These are phyloP conservation scores for Sigmodon hispidus DNA, from an alignment of 2,113 vertebrate species.

Conservation along the genomic window DNA sequence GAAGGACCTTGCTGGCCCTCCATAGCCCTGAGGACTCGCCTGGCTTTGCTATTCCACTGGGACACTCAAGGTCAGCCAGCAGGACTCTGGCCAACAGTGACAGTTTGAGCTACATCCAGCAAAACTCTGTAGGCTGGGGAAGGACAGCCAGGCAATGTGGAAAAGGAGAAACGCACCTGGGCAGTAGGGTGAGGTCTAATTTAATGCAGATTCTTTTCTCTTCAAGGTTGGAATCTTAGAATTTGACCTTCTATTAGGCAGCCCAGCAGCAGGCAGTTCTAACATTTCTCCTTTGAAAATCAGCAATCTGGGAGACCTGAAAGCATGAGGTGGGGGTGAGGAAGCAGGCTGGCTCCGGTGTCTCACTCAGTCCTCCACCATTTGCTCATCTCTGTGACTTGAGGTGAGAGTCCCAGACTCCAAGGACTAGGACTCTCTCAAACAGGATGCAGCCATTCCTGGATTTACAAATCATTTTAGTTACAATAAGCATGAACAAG, in stretches of 20 bases:
- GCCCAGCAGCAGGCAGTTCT: not conserved
- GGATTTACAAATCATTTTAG: not conserved
- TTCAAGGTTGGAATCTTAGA: not conserved
- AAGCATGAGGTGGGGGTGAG: not conserved
- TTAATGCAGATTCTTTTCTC: not conserved
- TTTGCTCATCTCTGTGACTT: not conserved
- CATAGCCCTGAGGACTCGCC: not conserved
- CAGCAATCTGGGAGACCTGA: not conserved
- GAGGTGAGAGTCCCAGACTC: not conserved
- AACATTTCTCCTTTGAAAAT: not conserved
- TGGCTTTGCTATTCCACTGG: not conserved
- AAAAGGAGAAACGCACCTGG: not conserved
- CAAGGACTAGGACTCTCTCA: not conserved
- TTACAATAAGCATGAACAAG: not conserved
- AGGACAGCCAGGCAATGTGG: not conserved
- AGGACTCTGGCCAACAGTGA: slow-evolving; percentile 24
- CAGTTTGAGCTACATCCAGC: not conserved
- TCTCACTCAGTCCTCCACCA: not conserved
- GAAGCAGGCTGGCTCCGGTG: not conserved
- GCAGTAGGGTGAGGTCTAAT: not conserved
- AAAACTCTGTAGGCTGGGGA: not conserved
- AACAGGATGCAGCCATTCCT: not conserved
- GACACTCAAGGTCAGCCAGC: slow-evolving; percentile 72
- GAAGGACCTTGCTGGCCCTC: slow-evolving; percentile 25
- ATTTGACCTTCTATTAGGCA: not conserved